Base-by-base conservation (phyloP, 2,888 invertebrate species). In the Helicoverpa assulta region DNA sequence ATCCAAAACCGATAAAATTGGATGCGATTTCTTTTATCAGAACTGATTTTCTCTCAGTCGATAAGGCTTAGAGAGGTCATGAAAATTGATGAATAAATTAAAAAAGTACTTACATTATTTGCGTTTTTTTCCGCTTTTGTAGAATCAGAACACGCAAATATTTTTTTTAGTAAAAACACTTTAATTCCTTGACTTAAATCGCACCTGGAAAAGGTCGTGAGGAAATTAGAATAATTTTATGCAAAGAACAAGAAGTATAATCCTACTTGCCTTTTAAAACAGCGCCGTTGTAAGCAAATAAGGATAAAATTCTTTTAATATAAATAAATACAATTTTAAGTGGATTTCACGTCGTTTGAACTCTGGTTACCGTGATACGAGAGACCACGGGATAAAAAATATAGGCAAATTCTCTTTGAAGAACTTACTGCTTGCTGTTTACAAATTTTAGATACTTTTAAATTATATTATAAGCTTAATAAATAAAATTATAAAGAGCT, bases 281-380 rank as follows among this genome's bases (percentile, higher is more conserved):
- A 43, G 10, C 26, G 7, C n/a, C 21, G 52, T 61, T 19, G 29
- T 52, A 51, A 14, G 47, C 37, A 73, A 66, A 57, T 60, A 66
- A 19, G 52, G 52, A 66, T 66, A 50, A 73, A 57, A 53, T 52
- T n/a, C 40, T 60, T 66, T 64, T 73, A 16, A 33, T 4, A 26
- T 26, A 26, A 26, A 26, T 5, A 61, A 73, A 66, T 57, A 60
- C 65, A n/a, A 73, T 66, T 47, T 53, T 40, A 73, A 73, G 52
- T 53, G 29, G 60, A 60, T 73, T 72, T 50, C 29, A 56, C 50
- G 55, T 66, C 56, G 65, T 53, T 60, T 73, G 66, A 73, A 52
- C 47, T 18, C 33, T 66, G 66, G 60, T 57, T 21, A 57, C 4
- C 60, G 52, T 71, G 37, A 47, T 53, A 29, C 37, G 21, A 51